Evolutionary conservation across 35 echinoderm and acorn worm genomes (phyloP), one percentile per base, ranked within the genome.

Genomic region (Chiridota heheva): DNA sequence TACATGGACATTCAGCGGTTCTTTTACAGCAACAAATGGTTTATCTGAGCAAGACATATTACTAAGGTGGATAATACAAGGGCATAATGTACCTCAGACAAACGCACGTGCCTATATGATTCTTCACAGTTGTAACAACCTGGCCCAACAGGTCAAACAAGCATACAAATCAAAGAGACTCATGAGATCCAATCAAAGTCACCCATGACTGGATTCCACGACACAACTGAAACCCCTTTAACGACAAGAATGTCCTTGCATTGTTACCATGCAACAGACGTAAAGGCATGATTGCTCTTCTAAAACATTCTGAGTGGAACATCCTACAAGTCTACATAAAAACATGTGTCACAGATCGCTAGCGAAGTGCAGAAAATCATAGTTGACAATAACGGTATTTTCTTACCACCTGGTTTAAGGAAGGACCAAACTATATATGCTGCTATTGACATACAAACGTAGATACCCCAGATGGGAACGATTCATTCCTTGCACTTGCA

Each of bases 361-460:
- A 36, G 39, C 30, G 64, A 36, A 33, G 64, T 39, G 39, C 64
- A 69, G 64, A 29, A 34, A 36, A 69, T 34, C 64, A 69, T 34
- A 36, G 64, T 34, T 27, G 39, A 69, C 28, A 69, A 69, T 36
- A 30, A 69, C 39, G 64, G 64, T 34, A 69, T 34, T 36, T 69
- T 34, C 39, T 34, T 69, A 69, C 64, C 64, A 69, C 64, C 64
- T 34, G 64, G 64, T 27, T 36, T 69, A 0, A 27, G 39, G 28
- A 39, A 69, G 7, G 34, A 69, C 30, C 27, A 36, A 69, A 69
- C 28, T 34, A 34, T 69, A 36, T 18, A 36, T 34, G 30, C 39
- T 36, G 30, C 64, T 27, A 69, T 69, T 69, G 64, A 69, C 64
- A 69, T 69, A 36, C 64, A 27, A 69, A 69, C 28, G 64, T 69